phyloP scores from a whole-genome alignment of 2,113 vertebrate species.

The Plectropomus leopardus region DNA sequence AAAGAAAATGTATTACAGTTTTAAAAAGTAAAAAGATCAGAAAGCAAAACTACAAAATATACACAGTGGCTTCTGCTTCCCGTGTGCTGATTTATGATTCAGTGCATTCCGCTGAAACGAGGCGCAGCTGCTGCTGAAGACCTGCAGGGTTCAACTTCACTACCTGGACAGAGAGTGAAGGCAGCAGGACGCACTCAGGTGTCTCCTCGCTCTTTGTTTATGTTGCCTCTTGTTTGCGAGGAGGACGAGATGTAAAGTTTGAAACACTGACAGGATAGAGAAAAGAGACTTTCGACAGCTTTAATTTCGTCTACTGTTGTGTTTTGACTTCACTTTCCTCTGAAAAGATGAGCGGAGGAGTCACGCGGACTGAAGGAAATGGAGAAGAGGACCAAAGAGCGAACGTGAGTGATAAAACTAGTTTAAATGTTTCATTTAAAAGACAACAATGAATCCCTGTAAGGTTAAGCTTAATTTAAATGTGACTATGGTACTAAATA shows the following conservation, averaged over 20 bases:
- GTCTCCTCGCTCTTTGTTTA: not conserved
- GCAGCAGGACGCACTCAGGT: not conserved
- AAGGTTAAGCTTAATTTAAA: not conserved
- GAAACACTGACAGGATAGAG: not conserved
- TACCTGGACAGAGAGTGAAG: constrained; percentile 17
- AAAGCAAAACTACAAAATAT: not conserved
- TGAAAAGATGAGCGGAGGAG: constrained; percentile 56
- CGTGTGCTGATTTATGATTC: constrained; percentile 6
- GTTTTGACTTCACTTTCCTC: not conserved
- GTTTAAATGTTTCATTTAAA: not conserved
- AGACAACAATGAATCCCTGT: fast-evolving
- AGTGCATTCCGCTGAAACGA: constrained; percentile 28
- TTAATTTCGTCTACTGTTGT: not conserved
- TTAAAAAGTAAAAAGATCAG: not conserved
- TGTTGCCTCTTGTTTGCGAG: fast-evolving
- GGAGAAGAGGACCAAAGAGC: constrained; percentile 10
- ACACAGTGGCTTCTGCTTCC: not conserved
- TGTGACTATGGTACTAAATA: not conserved
- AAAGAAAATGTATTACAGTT: too few species aligned
- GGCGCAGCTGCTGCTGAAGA: not conserved
- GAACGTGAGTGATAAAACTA: constrained; percentile 53
- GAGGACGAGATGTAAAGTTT: not conserved
- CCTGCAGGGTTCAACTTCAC: constrained; percentile 26
- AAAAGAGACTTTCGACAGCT: not conserved
- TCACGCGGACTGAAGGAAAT: not conserved